Evolutionary conservation across 2,888 invertebrate genomes (phyloP), one percentile per base, ranked within the genome.

Genomic region (Ectemnius lituratus): DNA sequence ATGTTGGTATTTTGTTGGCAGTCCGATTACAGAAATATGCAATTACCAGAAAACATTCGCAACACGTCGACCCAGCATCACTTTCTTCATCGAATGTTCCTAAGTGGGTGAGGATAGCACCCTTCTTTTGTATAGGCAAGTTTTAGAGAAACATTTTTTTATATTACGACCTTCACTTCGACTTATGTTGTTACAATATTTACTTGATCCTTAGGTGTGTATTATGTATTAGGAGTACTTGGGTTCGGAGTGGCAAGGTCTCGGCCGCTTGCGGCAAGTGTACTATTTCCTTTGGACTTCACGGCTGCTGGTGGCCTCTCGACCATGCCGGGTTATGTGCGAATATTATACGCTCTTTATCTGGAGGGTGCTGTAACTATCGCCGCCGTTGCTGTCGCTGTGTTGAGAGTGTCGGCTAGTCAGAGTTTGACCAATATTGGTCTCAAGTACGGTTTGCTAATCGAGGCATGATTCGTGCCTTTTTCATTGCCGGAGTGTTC

Each of bases 201-300:
- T 37, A 63, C 70, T 72, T 56, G 3, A 5, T 57, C 73, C 66
- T 3, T 82, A 90, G 90, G 70, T 59, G 78, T 68, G 13, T 95
- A 95, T 88, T 95, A 94, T 87, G 62, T 92, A 2, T 75, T 92
- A 49, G 95, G 95, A 0, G 92, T 94, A 59, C 78, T 93, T 0
- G 87, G 92, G 20, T 95, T 95, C 82, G 95, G 95, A 1, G 91
- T 93, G 16, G 90, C 92, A 2, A 91, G 94, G 61, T 88, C 90
- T 6, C 91, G 92, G 70, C 88, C 91, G 2, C 86, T 92, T 0
- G 88, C 93, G 2, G 94, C 94, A 59, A 91, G 93, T 73, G 86
- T 94, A 20, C 91, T 95, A 90, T 95, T 95, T 84, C 95, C 95
- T 0, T 85, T 95, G 75, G 94, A 95, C 86, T 95, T 95, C 83